These are phyloP conservation scores for Pyrgus malvae DNA, from an alignment of 2,888 invertebrate genomes.

Conservation along the genomic window DNA sequence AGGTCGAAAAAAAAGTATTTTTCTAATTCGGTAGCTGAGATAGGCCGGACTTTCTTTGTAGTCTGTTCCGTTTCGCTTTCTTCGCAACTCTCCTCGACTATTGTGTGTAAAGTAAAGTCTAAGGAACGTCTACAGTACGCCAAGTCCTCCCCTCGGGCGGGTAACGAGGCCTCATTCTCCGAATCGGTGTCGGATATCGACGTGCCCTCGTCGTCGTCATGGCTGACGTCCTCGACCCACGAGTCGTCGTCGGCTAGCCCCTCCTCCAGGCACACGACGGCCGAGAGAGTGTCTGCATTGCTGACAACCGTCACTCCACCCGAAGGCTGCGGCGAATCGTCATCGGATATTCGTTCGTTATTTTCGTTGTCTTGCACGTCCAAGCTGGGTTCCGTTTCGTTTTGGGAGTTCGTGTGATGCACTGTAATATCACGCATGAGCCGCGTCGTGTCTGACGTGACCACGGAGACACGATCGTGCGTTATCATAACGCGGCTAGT, in stretches of 20 bases:
- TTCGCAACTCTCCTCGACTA: slow-evolving; percentile 96
- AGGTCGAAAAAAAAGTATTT: slow-evolving; percentile 95
- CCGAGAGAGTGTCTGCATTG: slow-evolving; percentile 86
- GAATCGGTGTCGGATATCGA: slow-evolving; percentile 86
- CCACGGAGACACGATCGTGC: slow-evolving; percentile 89
- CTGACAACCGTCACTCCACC: slow-evolving; percentile 86
- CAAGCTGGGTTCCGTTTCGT: slow-evolving; percentile 59
- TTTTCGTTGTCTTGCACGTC: slow-evolving; percentile 59
- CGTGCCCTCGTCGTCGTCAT: slow-evolving; percentile 88
- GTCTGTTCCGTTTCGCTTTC: slow-evolving; percentile 92
- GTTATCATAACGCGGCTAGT: slow-evolving; percentile 96
- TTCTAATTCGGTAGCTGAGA: slow-evolving; percentile 92
- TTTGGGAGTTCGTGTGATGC: slow-evolving; percentile 84
- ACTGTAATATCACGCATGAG: slow-evolving; percentile 85
- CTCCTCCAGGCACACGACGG: slow-evolving; percentile 90
- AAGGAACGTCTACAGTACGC: slow-evolving; percentile 91
- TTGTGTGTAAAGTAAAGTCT: slow-evolving; percentile 95
- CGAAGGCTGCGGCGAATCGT: slow-evolving; percentile 72
- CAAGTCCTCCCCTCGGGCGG: slow-evolving; percentile 90
- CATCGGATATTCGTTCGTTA: slow-evolving; percentile 70
- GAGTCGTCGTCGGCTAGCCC: slow-evolving; percentile 95
- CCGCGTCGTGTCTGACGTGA: slow-evolving; percentile 89
- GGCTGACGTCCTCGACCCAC: slow-evolving; percentile 94
- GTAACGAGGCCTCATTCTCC: slow-evolving; percentile 85
- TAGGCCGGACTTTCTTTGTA: slow-evolving; percentile 83